Conservation (phyloP, 1,140 invertebrate genomes). For the Pantala flavescens region DNA sequence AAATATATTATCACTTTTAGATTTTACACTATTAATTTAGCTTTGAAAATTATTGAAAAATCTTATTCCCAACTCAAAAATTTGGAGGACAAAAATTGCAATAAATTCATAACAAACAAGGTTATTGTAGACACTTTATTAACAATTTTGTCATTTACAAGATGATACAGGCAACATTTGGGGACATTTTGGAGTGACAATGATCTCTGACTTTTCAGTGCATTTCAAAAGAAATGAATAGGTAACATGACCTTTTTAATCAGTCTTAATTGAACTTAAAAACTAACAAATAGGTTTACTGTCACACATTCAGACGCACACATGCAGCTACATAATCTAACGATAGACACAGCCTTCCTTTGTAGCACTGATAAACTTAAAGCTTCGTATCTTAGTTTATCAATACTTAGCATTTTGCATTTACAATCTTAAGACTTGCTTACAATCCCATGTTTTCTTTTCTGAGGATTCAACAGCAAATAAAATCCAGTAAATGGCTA, state of each 20-base stretch:
- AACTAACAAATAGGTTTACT: not conserved
- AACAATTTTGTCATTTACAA: conserved; percentile 1
- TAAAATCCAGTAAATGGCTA: not conserved
- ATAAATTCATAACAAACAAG: too few species aligned
- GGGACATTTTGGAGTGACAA: not conserved
- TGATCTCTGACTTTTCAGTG: not conserved
- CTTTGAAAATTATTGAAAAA: too few species aligned
- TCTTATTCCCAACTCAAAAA: too few species aligned
- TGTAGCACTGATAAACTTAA: too few species aligned
- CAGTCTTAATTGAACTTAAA: not conserved
- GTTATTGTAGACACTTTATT: not conserved
- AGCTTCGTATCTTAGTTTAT: too few species aligned
- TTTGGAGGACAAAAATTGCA: too few species aligned
- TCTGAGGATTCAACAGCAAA: not conserved
- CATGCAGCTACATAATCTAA: not conserved
- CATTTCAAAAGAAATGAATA: not conserved
- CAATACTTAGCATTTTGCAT: too few species aligned
- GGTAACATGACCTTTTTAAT: conserved; percentile 1
- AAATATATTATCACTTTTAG: too few species aligned
- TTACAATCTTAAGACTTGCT: not conserved
- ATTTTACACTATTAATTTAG: too few species aligned
- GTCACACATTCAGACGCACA: not conserved
- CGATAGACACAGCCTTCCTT: not conserved
- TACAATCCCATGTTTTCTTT: not conserved
- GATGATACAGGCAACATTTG: not conserved